phyloP scores from a whole-genome alignment of 2,888 invertebrate genomes.

The Hedychridium roseum region DNA sequence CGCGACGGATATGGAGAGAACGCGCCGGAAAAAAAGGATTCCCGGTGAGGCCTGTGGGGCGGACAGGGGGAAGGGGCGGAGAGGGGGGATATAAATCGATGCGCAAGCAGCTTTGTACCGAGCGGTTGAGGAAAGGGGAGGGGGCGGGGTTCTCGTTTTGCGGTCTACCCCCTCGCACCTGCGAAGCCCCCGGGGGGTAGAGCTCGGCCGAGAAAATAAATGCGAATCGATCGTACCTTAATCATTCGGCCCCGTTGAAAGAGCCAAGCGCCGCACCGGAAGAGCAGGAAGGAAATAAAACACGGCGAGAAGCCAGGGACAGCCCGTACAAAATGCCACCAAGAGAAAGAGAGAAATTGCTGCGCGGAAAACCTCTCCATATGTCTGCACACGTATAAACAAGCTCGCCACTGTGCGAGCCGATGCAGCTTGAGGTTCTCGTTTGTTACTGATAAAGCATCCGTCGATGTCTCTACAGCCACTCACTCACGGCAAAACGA shows the following conservation, averaged over 20 bases:
- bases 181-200: slow-evolving; percentile 29
- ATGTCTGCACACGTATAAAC: too few relatives aligned
- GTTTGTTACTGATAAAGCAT: slow-evolving; percentile 5
- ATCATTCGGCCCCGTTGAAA: slow-evolving; percentile 42
- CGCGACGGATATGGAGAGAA: not conserved
- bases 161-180: slow-evolving; percentile 38
- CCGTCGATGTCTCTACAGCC: not conserved
- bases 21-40: slow-evolving; percentile 4
- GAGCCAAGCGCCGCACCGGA: slow-evolving; percentile 14
- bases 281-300: not conserved
- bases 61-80: too few relatives aligned
- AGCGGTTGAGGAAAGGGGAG: too few relatives aligned
- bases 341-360: slow-evolving; percentile 4
- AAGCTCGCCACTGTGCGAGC: not conserved
- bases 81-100: slow-evolving; percentile 37
- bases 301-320: not conserved
- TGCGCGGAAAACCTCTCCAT: not conserved
- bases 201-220: slow-evolving; percentile 33
- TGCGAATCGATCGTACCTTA: slow-evolving; percentile 45
- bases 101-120: slow-evolving; percentile 37
- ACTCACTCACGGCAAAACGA: too few relatives aligned
- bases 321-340: not conserved
- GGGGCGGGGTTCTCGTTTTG: slow-evolving; percentile 43
- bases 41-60: too few relatives aligned
- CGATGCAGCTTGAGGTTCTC: not conserved